Evolutionary conservation across 2,888 invertebrate species (phyloP).

Genomic region (Tubulanus polymorphus): DNA sequence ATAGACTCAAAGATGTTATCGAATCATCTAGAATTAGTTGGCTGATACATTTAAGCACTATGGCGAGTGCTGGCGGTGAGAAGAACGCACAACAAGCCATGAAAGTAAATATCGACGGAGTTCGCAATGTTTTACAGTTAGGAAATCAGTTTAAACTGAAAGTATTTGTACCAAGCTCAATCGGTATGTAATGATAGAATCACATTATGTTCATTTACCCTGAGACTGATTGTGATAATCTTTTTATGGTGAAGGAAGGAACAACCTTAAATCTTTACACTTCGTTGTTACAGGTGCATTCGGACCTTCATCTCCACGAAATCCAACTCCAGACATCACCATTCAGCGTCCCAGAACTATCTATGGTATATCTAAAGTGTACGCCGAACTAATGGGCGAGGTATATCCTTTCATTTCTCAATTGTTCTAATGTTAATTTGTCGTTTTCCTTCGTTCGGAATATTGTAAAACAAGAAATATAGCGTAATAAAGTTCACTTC

Average conservation of each 20-base stretch:
- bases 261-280: neutral
- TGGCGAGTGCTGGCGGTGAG: conserved; percentile 86
- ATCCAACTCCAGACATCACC: conserved; percentile 84
- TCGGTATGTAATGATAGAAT: no score
- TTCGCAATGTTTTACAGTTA: conserved; percentile 87
- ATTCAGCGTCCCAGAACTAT: conserved; percentile 83
- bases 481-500: no score
- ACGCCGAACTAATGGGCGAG: conserved; percentile 84
- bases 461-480: no score
- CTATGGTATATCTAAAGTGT: conserved; percentile 84
- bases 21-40: conserved; percentile 83
- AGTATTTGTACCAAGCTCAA: conserved; percentile 87
- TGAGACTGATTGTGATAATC: neutral
- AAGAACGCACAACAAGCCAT: conserved; percentile 86
- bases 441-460: no score
- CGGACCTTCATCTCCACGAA: conserved; percentile 84
- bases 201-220: neutral
- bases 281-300: conserved; percentile 62
- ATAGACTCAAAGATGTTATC: conserved; percentile 81
- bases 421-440: no score
- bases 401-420: no score
- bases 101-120: conserved; percentile 79
- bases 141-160: conserved; percentile 79
- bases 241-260: neutral
- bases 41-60: conserved; percentile 86